Percentiles rank a stretch among this genome's conserved stretches.
Conservation (phyloP, 2,113 vertebrate species). For the Ornithorhynchus anatinus region DNA sequence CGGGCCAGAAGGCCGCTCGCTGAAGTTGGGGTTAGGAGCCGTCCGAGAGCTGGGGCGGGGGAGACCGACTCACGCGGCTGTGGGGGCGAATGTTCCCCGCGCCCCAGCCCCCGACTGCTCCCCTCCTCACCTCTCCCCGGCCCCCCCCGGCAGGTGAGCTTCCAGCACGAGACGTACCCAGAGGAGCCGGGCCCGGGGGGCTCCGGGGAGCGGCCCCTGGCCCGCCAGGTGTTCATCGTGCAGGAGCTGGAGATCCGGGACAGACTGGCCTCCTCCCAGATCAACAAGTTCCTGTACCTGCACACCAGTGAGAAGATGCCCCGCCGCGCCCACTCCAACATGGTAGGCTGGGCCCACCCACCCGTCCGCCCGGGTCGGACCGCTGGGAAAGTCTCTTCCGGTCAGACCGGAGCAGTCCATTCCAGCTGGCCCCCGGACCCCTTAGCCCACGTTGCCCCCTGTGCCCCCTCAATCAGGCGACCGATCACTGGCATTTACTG, state of each 20-base stretch:
- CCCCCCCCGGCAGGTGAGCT: slow-evolving; percentile 80
- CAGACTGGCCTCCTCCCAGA: slow-evolving; percentile 85
- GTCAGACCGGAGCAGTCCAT: too few species aligned
- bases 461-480: too few species aligned
- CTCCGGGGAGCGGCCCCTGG: slow-evolving; percentile 79
- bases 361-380: neutral
- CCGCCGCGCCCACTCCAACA: slow-evolving; percentile 87
- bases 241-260: slow-evolving; percentile 91
- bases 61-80: too few species aligned
- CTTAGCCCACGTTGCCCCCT: too few species aligned
- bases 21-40: neutral
- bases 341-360: slow-evolving; percentile 63
- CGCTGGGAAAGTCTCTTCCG: too few species aligned
- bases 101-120: neutral
- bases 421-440: too few species aligned
- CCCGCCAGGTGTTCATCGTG: slow-evolving; percentile 91
- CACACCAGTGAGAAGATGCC: slow-evolving; percentile 93
- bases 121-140: accelerated
- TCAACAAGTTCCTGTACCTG: slow-evolving; percentile 93
- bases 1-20: neutral
- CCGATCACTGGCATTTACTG: too few species aligned
- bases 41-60: neutral
- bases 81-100: accelerated
- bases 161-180: slow-evolving; percentile 88
- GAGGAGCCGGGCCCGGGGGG: slow-evolving; percentile 22